phyloP scores from a whole-genome alignment of 1,140 invertebrate species.

The Epicauta chinensis region DNA sequence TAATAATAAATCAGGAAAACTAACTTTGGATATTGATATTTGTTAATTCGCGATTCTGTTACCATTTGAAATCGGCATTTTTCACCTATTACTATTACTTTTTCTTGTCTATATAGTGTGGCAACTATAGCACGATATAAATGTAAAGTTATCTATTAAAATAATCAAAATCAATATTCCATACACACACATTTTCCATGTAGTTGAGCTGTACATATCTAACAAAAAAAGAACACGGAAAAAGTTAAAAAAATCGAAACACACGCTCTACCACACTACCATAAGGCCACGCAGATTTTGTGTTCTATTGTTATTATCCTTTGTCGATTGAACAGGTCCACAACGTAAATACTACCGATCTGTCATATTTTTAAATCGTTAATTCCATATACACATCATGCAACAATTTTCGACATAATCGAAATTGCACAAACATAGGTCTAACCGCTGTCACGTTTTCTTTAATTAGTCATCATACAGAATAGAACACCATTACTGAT shows the following conservation, averaged over 20 bases:
- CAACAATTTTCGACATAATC: constrained; percentile 13
- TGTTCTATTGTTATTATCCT: constrained; percentile 24
- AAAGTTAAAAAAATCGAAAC: constrained; percentile 13
- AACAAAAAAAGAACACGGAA: constrained; percentile 17
- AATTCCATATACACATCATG: constrained; percentile 31
- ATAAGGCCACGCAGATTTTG: constrained; percentile 21
- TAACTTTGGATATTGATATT: too few species aligned
- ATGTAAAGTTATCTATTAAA: background rate
- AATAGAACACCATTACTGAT: constrained; percentile 8
- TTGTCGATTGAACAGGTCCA: too few species aligned
- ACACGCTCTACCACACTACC: constrained; percentile 3
- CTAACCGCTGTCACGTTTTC: constrained; percentile 16
- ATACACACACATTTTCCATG: constrained; percentile 14
- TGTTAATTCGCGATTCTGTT: too few species aligned
- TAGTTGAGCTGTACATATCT: background rate
- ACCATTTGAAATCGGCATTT: too few species aligned
- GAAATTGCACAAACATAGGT: constrained; percentile 11
- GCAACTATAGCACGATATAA: too few species aligned
- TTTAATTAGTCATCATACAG: constrained; percentile 19
- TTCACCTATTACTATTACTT: too few species aligned
- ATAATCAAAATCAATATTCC: constrained; percentile 23
- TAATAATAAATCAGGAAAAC: too few species aligned
- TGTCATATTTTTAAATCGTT: constrained; percentile 24
- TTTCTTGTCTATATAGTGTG: too few species aligned
- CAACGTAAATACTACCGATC: constrained; percentile 19